Base-by-base conservation (phyloP, 2,888 invertebrate species). In the Drosophila anomalata region DNA sequence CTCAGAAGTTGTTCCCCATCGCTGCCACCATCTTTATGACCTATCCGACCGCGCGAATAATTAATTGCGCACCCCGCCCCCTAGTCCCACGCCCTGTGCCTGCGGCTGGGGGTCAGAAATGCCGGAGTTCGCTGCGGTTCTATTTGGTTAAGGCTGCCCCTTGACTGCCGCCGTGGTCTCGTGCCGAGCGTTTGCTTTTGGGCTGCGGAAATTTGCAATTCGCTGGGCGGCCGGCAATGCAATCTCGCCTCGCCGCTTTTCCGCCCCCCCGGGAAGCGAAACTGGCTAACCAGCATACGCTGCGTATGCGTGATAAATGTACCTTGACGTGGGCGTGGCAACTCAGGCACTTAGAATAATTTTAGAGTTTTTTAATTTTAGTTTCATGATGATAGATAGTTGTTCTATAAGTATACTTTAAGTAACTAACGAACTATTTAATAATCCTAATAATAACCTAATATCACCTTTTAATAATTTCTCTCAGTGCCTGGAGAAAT, bases 231-330 rank as follows among this genome's bases (percentile, higher is more conserved):
- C 61, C 50, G 73, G 50, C 53, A 61, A 71, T 61, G 78, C 74
- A 65, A 48, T 20, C 41, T 58, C 31, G 31, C 47, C 41, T 58
- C 17, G 31, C 47, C 11, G 2, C 17, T 9, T 14, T 20, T 9
- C 24, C 17, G 17, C 17, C n/a, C 7, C 12, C 17, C 17, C 20
- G 36, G 60, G 29, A 12, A 29, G 29, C 29, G 41, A 8, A 14
- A 17, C 54, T 54, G 62, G 65, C 41, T 41, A 62, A 44, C 63
- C 50, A 79, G 76, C 82, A 78, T 78, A 80, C 79, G 78, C 78
- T 78, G 77, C 77, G 84, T 84, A 84, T 83, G 80, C 77, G 82
- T 83, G 82, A 83, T 83, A 81, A 81, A 83, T 83, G 82, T 53
- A 68, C 81, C 66, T 65, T 60, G 67, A 58, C 76, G 81, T 70